Conservation (phyloP, 2,113 vertebrate species). For the Mungos mungo region DNA sequence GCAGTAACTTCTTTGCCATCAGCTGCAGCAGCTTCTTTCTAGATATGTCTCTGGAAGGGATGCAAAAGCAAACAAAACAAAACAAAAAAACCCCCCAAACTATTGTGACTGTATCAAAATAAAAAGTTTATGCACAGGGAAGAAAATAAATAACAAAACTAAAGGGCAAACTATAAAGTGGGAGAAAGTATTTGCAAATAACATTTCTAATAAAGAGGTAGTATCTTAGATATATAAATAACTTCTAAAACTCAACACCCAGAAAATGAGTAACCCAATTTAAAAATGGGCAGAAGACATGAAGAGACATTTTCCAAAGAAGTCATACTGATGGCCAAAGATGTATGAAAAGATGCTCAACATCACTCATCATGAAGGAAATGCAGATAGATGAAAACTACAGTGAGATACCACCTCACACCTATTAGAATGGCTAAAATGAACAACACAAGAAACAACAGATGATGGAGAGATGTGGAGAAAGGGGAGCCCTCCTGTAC, state of each 20-base stretch:
- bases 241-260: not conserved
- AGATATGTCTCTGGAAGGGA: not conserved
- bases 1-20: not conserved
- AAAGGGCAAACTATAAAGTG: not conserved
- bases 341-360: not conserved
- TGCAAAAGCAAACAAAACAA: not conserved
- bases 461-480: not conserved
- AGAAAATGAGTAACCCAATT: not conserved
- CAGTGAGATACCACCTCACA: not conserved
- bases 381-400: not conserved
- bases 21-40: not conserved
- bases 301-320: not conserved
- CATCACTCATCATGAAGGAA: not conserved
- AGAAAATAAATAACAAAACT: not conserved
- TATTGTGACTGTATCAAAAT: not conserved
- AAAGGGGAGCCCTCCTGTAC: not conserved
- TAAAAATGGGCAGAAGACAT: not conserved
- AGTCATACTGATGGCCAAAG: not conserved
- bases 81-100: too few species aligned
- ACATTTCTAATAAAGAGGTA: not conserved
- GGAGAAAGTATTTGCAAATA: not conserved
- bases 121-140: not conserved
- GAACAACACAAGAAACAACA: not conserved
- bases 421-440: not conserved
- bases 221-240: not conserved